phyloP scores from a whole-genome alignment of 2,113 vertebrate genomes.

The Archocentrus centrarchus region DNA sequence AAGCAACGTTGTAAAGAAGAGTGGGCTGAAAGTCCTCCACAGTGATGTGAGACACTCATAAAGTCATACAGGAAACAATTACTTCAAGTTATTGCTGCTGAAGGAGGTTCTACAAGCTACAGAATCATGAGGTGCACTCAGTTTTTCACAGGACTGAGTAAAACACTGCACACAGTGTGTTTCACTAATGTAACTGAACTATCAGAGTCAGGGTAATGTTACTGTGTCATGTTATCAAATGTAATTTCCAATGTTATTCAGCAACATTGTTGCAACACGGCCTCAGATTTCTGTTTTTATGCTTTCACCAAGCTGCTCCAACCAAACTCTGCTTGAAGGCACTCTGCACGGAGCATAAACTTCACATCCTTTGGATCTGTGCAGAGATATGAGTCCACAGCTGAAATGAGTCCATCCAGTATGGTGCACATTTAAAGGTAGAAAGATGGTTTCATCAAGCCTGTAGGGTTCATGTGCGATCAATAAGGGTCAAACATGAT shows the following conservation, averaged over 20 bases:
- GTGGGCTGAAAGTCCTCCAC: background rate
- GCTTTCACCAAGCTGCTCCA: rapidly evolving
- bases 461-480: background rate
- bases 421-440: background rate
- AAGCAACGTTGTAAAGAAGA: background rate
- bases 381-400: background rate
- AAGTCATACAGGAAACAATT: background rate
- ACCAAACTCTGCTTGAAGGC: background rate
- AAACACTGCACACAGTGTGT: background rate
- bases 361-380: background rate
- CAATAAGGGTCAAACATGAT: conserved; percentile 10
- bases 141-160: background rate
- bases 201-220: background rate
- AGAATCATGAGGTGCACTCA: no score
- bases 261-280: background rate
- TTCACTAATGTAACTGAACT: background rate
- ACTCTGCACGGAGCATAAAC: background rate
- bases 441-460: background rate
- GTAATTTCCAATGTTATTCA: background rate
- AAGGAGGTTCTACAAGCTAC: rapidly evolving
- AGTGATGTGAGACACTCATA: background rate
- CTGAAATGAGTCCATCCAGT: background rate
- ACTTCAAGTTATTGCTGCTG: background rate
- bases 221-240: background rate
- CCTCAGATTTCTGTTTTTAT: background rate